Evolutionary conservation across 2,888 invertebrate genomes (phyloP).

Genomic region (Protophormia terraenovae): DNA sequence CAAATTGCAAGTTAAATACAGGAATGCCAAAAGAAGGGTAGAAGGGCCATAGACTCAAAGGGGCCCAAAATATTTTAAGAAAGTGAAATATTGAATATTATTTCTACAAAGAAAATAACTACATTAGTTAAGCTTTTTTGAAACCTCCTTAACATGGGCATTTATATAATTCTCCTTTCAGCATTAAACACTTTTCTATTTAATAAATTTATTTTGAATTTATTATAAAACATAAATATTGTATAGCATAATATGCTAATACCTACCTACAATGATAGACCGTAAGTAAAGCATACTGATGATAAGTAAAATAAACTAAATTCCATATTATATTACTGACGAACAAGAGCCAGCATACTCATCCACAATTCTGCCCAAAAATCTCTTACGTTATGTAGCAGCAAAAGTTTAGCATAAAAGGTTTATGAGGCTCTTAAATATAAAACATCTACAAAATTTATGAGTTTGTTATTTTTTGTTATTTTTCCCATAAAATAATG

Average conservation of each 20-base stretch:
- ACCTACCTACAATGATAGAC: neutral
- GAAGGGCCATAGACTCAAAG: too few species aligned
- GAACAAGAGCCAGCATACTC: neutral
- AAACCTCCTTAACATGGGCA: too few species aligned
- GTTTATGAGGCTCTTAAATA: neutral
- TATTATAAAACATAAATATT: neutral
- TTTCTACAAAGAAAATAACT: too few species aligned
- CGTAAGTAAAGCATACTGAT: too few species aligned
- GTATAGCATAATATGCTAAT: neutral
- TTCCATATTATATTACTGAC: too few species aligned
- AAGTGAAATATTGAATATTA: too few species aligned
- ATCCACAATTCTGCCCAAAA: neutral
- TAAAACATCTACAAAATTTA: slow-evolving; percentile 23
- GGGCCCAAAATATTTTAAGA: too few species aligned
- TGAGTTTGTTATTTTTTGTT: slow-evolving; percentile 1
- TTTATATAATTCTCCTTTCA: too few species aligned
- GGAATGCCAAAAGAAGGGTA: neutral
- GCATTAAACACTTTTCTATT: neutral
- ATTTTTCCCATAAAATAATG: neutral
- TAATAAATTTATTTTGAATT: neutral
- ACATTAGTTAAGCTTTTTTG: too few species aligned
- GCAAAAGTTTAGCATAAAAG: slow-evolving; percentile 17
- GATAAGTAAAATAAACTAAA: too few species aligned
- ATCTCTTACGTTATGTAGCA: neutral
- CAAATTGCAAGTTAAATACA: neutral